Evolutionary conservation across 2,888 invertebrate genomes (phyloP).

Genomic region (Tineola bisselliella): DNA sequence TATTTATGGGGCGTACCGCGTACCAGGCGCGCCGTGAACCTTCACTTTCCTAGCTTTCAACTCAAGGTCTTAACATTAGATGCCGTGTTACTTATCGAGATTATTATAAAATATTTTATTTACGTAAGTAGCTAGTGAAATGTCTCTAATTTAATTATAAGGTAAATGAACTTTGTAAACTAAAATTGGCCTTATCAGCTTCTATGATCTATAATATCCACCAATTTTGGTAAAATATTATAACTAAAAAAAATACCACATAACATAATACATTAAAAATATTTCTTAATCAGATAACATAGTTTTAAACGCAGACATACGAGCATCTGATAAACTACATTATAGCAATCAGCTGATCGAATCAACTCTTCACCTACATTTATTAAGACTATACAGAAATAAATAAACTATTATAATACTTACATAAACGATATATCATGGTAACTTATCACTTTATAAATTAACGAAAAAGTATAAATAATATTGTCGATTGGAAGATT

Average conservation of each 20-base stretch:
- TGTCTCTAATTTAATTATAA: neutral
- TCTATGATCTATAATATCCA: no score
- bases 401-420: neutral
- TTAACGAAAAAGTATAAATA: conserved; percentile 4
- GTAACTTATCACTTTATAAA: neutral
- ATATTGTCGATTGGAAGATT: conserved; percentile 12
- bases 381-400: neutral
- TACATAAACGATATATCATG: neutral
- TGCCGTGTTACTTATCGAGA: conserved; percentile 11
- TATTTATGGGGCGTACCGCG: neutral
- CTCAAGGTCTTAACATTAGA: conserved; percentile 3
- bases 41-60: neutral
- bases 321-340: no score
- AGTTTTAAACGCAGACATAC: no score
- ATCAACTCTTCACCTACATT: neutral
- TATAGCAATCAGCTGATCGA: neutral
- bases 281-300: no score
- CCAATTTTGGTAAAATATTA: no score
- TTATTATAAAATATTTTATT: neutral
- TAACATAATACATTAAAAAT: no score
- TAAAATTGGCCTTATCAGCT: neutral
- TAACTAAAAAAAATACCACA: no score
- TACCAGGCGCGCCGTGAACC: conserved; percentile 12
- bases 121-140: neutral
- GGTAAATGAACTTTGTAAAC: neutral